Evolutionary conservation across 2,888 invertebrate species (phyloP).

Genomic region (Drosophila mulleri): DNA sequence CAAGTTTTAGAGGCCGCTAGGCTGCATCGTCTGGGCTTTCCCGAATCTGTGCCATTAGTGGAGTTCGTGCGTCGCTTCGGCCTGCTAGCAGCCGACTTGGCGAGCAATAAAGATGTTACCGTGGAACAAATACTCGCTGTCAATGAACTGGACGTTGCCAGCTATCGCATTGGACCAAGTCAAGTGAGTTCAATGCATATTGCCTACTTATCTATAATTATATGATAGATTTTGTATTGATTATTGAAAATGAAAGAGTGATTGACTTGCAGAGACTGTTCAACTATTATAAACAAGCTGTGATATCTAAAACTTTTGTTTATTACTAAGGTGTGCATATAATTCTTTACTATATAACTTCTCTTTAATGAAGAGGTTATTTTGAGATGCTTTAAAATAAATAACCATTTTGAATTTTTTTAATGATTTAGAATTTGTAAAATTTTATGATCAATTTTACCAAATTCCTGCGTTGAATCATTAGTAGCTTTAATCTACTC

Average conservation of each 20-base stretch:
- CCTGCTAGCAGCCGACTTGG: conserved; percentile 85
- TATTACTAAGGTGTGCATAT: not conserved
- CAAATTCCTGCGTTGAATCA: too few species aligned
- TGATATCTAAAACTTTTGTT: not conserved
- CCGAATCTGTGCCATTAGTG: conserved; percentile 94
- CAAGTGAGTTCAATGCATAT: conserved; percentile 89
- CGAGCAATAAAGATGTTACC: conserved; percentile 85
- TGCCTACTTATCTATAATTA: not conserved
- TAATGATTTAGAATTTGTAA: not conserved
- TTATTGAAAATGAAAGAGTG: too few species aligned
- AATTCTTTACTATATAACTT: not conserved
- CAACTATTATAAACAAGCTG: not conserved
- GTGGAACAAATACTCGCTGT: conserved; percentile 94
- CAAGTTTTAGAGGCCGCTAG: conserved; percentile 95
- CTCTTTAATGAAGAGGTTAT: too few species aligned
- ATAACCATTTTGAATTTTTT: too few species aligned
- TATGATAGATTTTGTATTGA: too few species aligned
- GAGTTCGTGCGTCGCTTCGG: conserved; percentile 95
- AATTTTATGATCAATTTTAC: not conserved
- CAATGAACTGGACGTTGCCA: conserved; percentile 93
- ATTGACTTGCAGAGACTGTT: too few species aligned
- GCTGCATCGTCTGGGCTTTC: conserved; percentile 96
- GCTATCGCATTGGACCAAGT: conserved; percentile 95
- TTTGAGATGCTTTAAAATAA: too few species aligned
- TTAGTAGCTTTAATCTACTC: too few species aligned